These are phyloP conservation scores for Axis porcinus DNA, from an alignment of 2,113 vertebrate genomes.

Conservation along the genomic window DNA sequence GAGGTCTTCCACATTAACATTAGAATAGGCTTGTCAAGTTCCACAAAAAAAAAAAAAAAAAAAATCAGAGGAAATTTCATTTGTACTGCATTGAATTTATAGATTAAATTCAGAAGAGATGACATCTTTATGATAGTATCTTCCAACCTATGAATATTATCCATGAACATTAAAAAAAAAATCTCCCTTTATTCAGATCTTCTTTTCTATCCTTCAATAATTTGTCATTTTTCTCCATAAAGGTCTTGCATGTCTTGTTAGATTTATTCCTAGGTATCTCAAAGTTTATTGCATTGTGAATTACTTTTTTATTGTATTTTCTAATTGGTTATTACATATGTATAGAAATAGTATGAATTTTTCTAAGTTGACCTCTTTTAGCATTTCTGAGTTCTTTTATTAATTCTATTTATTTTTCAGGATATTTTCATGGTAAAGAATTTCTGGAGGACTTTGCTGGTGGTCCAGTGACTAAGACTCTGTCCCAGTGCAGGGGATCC, in stretches of 20 bases:
- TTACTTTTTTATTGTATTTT: slow-evolving; percentile 19
- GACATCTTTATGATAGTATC: slow-evolving; percentile 30
- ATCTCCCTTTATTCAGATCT: slow-evolving; percentile 33
- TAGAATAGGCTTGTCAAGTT: slow-evolving; percentile 35
- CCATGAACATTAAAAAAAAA: slow-evolving; percentile 13
- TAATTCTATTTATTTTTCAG: background rate
- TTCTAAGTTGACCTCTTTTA: background rate
- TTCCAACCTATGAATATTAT: slow-evolving; percentile 20
- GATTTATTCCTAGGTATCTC: slow-evolving; percentile 28
- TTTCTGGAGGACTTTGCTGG: background rate
- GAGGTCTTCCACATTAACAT: slow-evolving; percentile 1
- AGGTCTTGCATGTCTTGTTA: background rate
- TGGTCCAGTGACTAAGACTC: background rate
- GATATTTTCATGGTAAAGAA: background rate
- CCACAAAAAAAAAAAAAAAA: background rate
- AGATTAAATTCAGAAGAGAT: slow-evolving; percentile 36
- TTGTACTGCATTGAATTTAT: slow-evolving; percentile 44
- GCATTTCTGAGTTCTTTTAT: background rate
- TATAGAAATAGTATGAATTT: background rate
- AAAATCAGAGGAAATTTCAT: slow-evolving; percentile 14
- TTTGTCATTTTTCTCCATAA: slow-evolving; percentile 43
- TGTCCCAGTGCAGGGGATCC: background rate
- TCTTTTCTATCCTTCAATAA: slow-evolving; percentile 48
- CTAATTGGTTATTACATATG: background rate
- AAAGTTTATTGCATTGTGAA: background rate